Conservation (phyloP, 2,888 invertebrate genomes). For the Papilio gigon region DNA sequence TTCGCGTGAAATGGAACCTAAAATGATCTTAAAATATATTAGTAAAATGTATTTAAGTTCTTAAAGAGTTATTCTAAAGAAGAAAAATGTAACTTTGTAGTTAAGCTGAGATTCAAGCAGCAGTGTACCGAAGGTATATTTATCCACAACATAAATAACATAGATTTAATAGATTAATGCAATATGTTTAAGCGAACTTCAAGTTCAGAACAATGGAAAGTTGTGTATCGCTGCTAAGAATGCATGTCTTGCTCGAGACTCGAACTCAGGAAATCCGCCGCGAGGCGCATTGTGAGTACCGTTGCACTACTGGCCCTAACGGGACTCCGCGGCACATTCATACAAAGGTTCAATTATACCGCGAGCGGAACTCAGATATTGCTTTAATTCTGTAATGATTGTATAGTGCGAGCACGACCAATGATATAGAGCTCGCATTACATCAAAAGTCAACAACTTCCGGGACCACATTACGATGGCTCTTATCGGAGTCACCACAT, state of each 20-base stretch:
- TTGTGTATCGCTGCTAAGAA: constrained; percentile 46
- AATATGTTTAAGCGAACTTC: not conserved
- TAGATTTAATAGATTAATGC: not conserved
- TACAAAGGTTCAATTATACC: constrained; percentile 61
- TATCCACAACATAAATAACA: not conserved
- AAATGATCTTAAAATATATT: not conserved
- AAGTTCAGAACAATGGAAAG: constrained; percentile 38
- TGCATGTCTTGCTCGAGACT: constrained; percentile 68
- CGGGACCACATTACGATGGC: constrained; percentile 53
- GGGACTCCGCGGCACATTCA: constrained; percentile 56
- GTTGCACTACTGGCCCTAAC: constrained; percentile 64
- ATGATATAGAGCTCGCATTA: constrained; percentile 43
- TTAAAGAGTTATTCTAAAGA: too few species aligned
- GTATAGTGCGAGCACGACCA: constrained; percentile 52
- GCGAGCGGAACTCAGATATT: constrained; percentile 73
- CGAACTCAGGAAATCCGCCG: constrained; percentile 74
- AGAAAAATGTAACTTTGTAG: too few species aligned
- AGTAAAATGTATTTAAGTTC: too few species aligned
- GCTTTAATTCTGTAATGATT: constrained; percentile 74
- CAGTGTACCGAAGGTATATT: too few species aligned
- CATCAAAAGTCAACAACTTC: constrained; percentile 45
- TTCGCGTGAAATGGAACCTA: not conserved
- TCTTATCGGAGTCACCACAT: constrained; percentile 30
- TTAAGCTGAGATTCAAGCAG: too few species aligned
- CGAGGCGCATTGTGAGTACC: constrained; percentile 55